Evolutionary conservation across 92 coral and sea anemone genomes (phyloP).

Genomic region (Desmophyllum pertusum): DNA sequence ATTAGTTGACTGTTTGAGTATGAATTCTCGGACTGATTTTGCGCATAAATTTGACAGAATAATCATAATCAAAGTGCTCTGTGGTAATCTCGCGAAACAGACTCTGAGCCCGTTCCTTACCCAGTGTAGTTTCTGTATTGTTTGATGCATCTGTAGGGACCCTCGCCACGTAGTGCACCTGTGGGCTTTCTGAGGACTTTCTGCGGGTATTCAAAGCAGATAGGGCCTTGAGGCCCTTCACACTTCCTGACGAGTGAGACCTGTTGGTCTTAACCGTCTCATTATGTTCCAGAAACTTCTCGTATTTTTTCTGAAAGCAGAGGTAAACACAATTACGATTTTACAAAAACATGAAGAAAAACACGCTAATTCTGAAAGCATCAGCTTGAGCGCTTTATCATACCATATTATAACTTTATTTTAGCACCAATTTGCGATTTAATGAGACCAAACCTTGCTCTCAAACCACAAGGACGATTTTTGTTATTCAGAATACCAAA

Average conservation of each 20-base stretch:
- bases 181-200: conserved; percentile 2
- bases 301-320: conserved; percentile 48
- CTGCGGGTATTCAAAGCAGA: conserved; percentile 18
- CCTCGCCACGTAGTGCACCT: conserved; percentile 16
- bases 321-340: background rate
- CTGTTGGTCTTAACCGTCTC: conserved; percentile 30
- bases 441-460: background rate
- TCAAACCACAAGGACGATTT: background rate
- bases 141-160: conserved; percentile 28
- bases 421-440: background rate
- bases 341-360: background rate
- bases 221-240: conserved; percentile 8
- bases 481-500: background rate
- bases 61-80: too few relatives aligned
- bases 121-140: conserved; percentile 34
- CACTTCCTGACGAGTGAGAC: conserved; percentile 45
- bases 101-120: too few relatives aligned
- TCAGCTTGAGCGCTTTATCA: too few relatives aligned
- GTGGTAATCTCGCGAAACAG: too few relatives aligned
- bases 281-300: conserved; percentile 55
- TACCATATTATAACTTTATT: too few relatives aligned
- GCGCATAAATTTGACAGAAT: too few relatives aligned
- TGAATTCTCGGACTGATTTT: too few relatives aligned
- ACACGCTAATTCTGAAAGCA: background rate
- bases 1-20: background rate